Evolutionary conservation across 2,888 invertebrate genomes (phyloP).

Genomic region (Cerceris ruficornis): DNA sequence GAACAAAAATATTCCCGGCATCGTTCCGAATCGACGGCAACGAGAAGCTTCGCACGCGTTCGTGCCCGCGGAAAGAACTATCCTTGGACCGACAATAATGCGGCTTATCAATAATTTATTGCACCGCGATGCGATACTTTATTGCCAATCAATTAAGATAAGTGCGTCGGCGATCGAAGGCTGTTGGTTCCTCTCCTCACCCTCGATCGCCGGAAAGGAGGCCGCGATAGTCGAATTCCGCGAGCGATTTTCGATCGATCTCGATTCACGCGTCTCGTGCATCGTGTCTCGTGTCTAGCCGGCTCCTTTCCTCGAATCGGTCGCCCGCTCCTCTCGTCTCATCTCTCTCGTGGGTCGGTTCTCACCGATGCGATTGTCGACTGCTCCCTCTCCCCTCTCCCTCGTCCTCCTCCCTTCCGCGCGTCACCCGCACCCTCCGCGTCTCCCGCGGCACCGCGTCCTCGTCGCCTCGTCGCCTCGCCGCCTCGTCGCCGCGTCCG

Average conservation of each 20-base stretch:
- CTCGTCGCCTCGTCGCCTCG: constrained; percentile 6
- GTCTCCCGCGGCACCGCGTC: neutral
- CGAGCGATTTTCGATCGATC: too few relatives aligned
- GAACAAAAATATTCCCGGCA: constrained; percentile 38
- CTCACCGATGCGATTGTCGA: constrained; percentile 42
- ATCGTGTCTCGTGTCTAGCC: too few relatives aligned
- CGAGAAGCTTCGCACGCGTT: constrained; percentile 9
- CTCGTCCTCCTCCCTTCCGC: constrained; percentile 31
- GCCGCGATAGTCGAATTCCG: too few relatives aligned
- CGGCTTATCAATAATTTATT: constrained; percentile 61
- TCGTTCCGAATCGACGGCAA: constrained; percentile 28
- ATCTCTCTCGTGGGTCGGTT: neutral
- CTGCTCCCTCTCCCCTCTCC: constrained; percentile 7
- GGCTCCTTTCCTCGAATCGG: too few relatives aligned
- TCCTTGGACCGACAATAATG: constrained; percentile 52
- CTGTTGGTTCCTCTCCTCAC: constrained; percentile 17
- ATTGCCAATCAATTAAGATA: constrained; percentile 55
- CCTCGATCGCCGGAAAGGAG: neutral
- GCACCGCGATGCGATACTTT: constrained; percentile 48
- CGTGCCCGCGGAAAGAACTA: constrained; percentile 29
- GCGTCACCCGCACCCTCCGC: constrained; percentile 18
- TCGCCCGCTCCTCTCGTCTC: constrained; percentile 7
- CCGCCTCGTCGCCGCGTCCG: constrained; percentile 25
- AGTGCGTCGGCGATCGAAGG: constrained; percentile 13
- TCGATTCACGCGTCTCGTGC: too few relatives aligned